These are phyloP conservation scores for Clarias laeviceps DNA, from an alignment of 2,797 vertebrate genomes.

Conservation along the genomic window DNA sequence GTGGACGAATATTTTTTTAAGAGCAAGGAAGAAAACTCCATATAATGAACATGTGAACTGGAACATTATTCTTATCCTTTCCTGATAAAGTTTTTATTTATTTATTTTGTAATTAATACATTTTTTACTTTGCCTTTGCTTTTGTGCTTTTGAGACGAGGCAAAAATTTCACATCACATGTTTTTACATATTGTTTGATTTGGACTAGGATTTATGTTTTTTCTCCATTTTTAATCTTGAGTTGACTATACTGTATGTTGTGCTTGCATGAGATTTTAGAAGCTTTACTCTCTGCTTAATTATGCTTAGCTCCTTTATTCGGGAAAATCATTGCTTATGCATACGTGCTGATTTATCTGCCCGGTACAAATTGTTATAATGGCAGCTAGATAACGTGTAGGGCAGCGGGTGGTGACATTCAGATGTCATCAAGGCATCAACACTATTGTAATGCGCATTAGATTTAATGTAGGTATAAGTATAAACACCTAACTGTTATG, in stretches of 20 bases:
- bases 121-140: neutral
- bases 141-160: neutral
- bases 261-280: neutral
- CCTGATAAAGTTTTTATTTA: neutral
- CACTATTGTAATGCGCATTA: neutral
- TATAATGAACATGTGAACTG: no score
- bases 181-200: neutral
- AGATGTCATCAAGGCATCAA: neutral
- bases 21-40: no score
- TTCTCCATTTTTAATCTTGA: neutral
- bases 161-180: neutral
- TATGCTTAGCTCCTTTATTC: neutral
- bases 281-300: neutral
- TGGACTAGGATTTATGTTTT: neutral
- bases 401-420: neutral
- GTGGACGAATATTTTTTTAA: no score
- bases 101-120: no score
- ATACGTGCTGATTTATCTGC: neutral
- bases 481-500: neutral
- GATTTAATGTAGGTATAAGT: neutral
- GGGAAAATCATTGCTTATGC: neutral
- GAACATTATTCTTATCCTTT: no score
- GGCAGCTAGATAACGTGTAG: neutral
- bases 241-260: neutral
- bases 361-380: neutral